Evolutionary conservation across 1,140 invertebrate species (phyloP).

Genomic region (Daktulosphaira vitifoliae): DNA sequence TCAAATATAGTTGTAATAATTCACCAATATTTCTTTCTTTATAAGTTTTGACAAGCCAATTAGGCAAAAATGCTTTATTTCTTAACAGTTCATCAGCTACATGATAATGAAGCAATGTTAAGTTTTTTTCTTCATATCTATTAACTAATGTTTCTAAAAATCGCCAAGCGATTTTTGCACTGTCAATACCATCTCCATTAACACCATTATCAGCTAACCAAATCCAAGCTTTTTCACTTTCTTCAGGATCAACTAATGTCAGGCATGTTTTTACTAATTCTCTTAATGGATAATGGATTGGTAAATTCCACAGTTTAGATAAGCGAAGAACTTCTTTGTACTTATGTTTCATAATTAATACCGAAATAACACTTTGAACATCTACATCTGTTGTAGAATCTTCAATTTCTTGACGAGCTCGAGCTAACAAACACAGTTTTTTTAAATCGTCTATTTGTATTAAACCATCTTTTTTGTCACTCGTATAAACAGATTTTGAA

Average conservation of each 20-base stretch:
- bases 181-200: slow-evolving; percentile 2
- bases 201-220: slow-evolving; percentile 23
- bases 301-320: slow-evolving; percentile 23
- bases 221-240: slow-evolving; percentile 17
- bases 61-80: slow-evolving; percentile 25
- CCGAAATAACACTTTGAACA: background rate
- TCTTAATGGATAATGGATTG: slow-evolving; percentile 10
- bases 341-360: slow-evolving; percentile 27
- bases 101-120: slow-evolving; percentile 11
- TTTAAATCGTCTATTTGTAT: slow-evolving; percentile 4
- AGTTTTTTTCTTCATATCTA: slow-evolving; percentile 11
- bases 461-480: background rate
- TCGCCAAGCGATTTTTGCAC: slow-evolving; percentile 25
- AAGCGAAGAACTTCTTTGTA: slow-evolving; percentile 22
- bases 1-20: slow-evolving; percentile 22
- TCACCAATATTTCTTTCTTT: slow-evolving; percentile 14
- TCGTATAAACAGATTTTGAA: background rate
- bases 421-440: slow-evolving; percentile 23
- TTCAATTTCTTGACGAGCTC: slow-evolving; percentile 19
- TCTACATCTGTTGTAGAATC: slow-evolving; percentile 14
- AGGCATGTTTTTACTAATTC: slow-evolving; percentile 25
- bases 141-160: slow-evolving; percentile 24
- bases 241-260: background rate
- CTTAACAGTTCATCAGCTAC: slow-evolving; percentile 19
- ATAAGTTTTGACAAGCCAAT: slow-evolving; percentile 18